A percentile compares a stretch with the other conserved stretches of the same genome.
phyloP scores from a whole-genome alignment of 2,113 vertebrate species.

The Cnemophilus loriae region DNA sequence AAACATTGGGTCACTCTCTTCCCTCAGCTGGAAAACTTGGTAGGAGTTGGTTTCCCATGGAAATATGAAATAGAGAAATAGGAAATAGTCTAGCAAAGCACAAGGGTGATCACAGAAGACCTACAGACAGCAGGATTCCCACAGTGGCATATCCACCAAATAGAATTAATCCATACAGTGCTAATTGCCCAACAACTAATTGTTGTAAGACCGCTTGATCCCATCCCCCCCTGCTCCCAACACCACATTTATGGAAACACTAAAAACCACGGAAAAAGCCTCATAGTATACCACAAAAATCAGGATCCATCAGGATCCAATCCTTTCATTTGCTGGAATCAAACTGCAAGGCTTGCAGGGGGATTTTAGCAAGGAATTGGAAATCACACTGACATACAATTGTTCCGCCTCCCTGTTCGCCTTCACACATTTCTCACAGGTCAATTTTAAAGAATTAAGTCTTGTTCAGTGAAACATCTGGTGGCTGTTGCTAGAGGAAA shows the following conservation, averaged over 20 bases:
- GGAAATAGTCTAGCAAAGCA: neutral
- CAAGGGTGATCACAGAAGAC: neutral
- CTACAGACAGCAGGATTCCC: neutral
- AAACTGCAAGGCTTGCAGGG: neutral
- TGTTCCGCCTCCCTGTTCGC: conserved; percentile 17
- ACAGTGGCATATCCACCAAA: accelerated
- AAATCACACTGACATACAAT: neutral
- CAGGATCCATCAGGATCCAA: neutral
- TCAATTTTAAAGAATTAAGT: conserved; percentile 49
- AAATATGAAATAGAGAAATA: neutral
- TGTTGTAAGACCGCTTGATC: neutral
- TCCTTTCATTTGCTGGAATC: neutral
- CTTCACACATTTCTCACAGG: conserved; percentile 58
- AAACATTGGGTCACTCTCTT: neutral
- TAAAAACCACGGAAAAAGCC: neutral
- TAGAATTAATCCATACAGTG: neutral
- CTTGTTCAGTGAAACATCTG: conserved; percentile 54
- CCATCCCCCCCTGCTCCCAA: neutral
- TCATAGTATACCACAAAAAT: neutral
- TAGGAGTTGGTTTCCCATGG: neutral
- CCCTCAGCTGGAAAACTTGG: neutral
- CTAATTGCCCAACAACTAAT: neutral
- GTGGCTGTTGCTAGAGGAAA: conserved; percentile 60
- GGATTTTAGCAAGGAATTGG: neutral
- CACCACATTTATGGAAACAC: neutral